Evolutionary conservation across 2,888 invertebrate genomes (phyloP), one percentile per base, ranked within the genome.

Genomic region (Caenorhabditis doughertyi): DNA sequence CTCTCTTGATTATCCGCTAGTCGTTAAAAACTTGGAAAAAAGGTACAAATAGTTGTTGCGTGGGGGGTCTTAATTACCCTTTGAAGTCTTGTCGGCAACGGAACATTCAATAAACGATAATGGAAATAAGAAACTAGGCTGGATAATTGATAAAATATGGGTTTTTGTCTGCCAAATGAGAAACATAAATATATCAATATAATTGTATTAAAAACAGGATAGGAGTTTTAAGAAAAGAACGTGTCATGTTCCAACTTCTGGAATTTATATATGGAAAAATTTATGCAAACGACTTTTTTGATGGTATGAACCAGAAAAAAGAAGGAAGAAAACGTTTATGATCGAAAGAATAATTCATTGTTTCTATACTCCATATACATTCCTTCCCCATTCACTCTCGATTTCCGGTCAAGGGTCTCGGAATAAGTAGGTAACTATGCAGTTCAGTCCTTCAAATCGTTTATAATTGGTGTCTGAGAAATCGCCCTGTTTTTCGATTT

Each of bases 51-150:
- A 27, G 64, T 58, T 58, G 64, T 42, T 39, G 39, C 44, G 72
- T 27, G 49, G 58, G 60, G 60, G 25, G 49, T 67, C 44, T 58
- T 65, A 65, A 74, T 67, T 23, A 67, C 51, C 42, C 67, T 76
- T 76, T 76, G 76, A 76, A 76, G 76, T 68, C 56, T 76, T 67
- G 74, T 25, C 76, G 76, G 74, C 62, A 53, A 16, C 39, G 58
- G 58, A 74, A 74, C 51, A 32, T 49, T 60, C 42, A 42, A 60
- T 42, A n/a, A 44, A 23, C 7, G 23, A 44, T 65, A 62, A 47
- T 47, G 51, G 39, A 42, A 23, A 27, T 8, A n/a, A 60, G 42
- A 60, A 16, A 64, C 32, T 56, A 58, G 49, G 49, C 44, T 56
- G 13, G 42, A 21, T 32, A 76, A 58, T 58, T 67, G 74, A 67